phyloP scores from a whole-genome alignment of 2,888 invertebrate species.

The Orthosia gothica region DNA sequence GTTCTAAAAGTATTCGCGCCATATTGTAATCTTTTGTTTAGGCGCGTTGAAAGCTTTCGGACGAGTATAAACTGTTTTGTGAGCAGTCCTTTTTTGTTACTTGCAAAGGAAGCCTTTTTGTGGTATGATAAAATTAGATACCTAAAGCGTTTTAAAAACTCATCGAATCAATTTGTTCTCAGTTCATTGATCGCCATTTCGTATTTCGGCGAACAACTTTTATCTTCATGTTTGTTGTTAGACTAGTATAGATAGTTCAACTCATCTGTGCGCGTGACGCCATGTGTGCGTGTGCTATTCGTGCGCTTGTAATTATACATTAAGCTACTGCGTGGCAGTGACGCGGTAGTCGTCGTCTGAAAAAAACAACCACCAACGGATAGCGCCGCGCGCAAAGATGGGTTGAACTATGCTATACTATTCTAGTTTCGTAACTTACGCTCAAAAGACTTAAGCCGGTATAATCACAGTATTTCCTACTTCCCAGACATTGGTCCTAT shows the following conservation, averaged over 20 bases:
- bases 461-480: not conserved
- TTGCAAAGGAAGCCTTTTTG: slow-evolving; percentile 1
- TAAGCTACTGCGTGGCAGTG: no score
- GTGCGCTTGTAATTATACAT: no score
- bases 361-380: no score
- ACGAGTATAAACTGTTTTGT: slow-evolving; percentile 37
- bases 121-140: not conserved
- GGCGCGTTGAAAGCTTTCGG: slow-evolving; percentile 39
- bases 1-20: slow-evolving; percentile 56
- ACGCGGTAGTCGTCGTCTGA: no score
- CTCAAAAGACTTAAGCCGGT: slow-evolving; percentile 1
- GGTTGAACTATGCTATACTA: no score
- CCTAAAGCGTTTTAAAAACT: slow-evolving; percentile 6
- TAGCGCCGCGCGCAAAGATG: no score
- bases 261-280: no score
- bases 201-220: not conserved
- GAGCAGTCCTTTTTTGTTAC: slow-evolving; percentile 5
- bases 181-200: not conserved
- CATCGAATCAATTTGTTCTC: not conserved
- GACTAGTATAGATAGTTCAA: not conserved
- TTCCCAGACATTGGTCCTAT: not conserved
- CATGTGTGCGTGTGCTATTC: no score
- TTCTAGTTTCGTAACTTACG: not conserved
- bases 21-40: slow-evolving; percentile 60
- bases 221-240: not conserved